A percentile compares a stretch with the other conserved stretches of the same genome.
Conservation (phyloP, 2,797 vertebrate genomes). For the Poliocrania exsul region DNA sequence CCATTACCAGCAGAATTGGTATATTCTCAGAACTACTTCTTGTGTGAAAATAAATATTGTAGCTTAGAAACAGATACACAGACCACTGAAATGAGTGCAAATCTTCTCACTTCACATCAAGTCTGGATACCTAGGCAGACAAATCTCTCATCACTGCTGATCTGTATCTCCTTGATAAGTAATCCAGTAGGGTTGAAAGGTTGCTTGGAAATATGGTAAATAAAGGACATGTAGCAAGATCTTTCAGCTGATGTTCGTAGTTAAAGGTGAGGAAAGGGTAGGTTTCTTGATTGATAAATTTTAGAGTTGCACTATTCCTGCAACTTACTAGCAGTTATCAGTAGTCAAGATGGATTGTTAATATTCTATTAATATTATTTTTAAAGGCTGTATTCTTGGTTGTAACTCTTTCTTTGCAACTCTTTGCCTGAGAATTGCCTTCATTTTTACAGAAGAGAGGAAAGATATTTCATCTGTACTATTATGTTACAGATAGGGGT, state of each 20-base stretch:
- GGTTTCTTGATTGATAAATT: not conserved
- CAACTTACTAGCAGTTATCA: not conserved
- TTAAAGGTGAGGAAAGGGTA: conserved; percentile 14
- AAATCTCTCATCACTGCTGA: not conserved
- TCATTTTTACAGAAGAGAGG: not conserved
- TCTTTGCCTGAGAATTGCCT: not conserved
- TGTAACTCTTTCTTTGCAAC: not conserved
- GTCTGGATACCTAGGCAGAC: not conserved
- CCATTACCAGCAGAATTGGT: not conserved
- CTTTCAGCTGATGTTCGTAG: not conserved
- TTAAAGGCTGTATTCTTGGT: not conserved
- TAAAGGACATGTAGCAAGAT: not conserved
- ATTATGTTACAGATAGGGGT: not conserved
- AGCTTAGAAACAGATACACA: not conserved
- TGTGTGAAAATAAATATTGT: not conserved
- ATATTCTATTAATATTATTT: not conserved
- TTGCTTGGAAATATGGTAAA: not conserved
- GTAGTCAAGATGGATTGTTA: not conserved
- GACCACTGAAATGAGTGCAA: not conserved
- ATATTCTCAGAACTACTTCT: not conserved
- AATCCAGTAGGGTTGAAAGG: not conserved
- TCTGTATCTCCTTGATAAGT: not conserved
- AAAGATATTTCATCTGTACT: not conserved
- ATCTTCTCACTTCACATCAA: not conserved
- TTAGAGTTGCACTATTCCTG: not conserved